These are phyloP conservation scores for Gambusia yucatana DNA, from an alignment of 2,797 vertebrate genomes.

Conservation along the genomic window DNA sequence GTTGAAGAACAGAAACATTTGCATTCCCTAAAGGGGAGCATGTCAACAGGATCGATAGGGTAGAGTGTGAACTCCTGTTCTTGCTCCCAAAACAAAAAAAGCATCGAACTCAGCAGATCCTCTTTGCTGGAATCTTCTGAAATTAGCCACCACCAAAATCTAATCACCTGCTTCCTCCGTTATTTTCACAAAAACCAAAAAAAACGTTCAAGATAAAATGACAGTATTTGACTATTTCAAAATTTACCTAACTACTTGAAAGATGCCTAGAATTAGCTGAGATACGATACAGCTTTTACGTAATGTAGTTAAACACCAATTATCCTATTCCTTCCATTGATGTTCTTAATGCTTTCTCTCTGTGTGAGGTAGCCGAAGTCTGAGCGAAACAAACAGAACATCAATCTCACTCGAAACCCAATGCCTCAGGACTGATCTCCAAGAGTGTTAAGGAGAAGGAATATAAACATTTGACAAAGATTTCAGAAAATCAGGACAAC, in stretches of 20 bases:
- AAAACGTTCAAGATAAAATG: slow-evolving; percentile 9
- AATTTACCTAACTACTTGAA: slow-evolving; percentile 9
- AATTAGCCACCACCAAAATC: slow-evolving; percentile 52
- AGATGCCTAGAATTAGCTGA: slow-evolving; percentile 15
- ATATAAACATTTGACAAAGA: slow-evolving; percentile 36
- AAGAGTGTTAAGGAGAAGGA: slow-evolving; percentile 33
- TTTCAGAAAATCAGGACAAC: slow-evolving; percentile 65
- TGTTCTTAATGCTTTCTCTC: slow-evolving; percentile 47
- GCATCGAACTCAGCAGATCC: slow-evolving; percentile 67
- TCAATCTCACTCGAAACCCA: slow-evolving; percentile 65
- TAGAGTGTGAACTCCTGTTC: slow-evolving; percentile 60
- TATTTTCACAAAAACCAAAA: slow-evolving; percentile 24
- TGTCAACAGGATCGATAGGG: slow-evolving; percentile 80
- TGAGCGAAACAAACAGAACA: slow-evolving; percentile 70
- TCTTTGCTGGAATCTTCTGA: slow-evolving; percentile 53
- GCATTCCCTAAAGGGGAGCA: slow-evolving; percentile 73
- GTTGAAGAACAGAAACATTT: slow-evolving; percentile 76
- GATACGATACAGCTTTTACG: slow-evolving; percentile 25
- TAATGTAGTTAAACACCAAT: slow-evolving; percentile 48
- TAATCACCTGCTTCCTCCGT: slow-evolving; percentile 27
- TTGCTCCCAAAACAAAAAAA: slow-evolving; percentile 45
- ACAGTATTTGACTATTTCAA: neutral
- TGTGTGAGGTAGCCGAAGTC: slow-evolving; percentile 45
- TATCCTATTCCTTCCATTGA: slow-evolving; percentile 35
- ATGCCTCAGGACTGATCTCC: slow-evolving; percentile 59